Percentiles rank a stretch among this genome's conserved stretches.
Evolutionary conservation across 2,888 invertebrate genomes (phyloP).

Genomic region (Junonia oenone): DNA sequence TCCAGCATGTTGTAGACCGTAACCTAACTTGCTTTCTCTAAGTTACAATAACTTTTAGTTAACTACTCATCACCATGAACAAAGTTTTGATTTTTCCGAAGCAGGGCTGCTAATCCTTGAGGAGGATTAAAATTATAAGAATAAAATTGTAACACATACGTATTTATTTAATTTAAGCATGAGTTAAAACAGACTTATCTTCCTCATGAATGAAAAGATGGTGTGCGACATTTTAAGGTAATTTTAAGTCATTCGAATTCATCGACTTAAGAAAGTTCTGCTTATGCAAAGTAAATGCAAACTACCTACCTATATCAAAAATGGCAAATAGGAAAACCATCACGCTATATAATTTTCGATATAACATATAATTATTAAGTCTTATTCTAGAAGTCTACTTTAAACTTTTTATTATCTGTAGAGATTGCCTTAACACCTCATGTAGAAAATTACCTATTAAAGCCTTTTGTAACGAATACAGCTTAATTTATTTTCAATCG

Average conservation of each 20-base stretch:
- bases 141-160: no score
- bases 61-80: no score
- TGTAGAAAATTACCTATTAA: no score
- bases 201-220: background rate
- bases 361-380: background rate
- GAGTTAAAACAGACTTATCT: background rate
- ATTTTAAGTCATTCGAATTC: constrained; percentile 2
- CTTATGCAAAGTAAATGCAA: background rate
- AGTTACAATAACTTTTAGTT: no score
- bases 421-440: no score
- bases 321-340: background rate
- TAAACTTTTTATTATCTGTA: background rate
- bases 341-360: background rate
- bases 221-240: background rate
- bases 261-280: constrained; percentile 1
- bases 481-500: no score
- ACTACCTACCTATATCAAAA: background rate
- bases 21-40: no score
- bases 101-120: no score
- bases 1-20: no score
- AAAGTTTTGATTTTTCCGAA: no score
- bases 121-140: no score
- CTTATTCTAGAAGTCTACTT: background rate
- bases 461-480: no score
- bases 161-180: background rate